These are phyloP conservation scores for Acipenser ruthenus DNA, from an alignment of 2,797 vertebrate genomes.

Conservation along the genomic window DNA sequence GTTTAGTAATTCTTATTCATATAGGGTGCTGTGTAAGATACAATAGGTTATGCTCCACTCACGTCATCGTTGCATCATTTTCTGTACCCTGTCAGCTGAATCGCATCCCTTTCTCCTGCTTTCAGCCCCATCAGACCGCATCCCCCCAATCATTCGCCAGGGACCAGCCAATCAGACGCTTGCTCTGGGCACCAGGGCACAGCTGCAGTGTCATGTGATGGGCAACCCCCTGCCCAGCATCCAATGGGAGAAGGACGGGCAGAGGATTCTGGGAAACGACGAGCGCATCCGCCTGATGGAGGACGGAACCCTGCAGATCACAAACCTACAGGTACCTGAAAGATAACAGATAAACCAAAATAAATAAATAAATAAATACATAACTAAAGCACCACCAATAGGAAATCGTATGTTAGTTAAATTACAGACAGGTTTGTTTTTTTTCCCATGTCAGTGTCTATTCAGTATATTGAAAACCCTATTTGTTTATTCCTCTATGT, in stretches of 20 bases:
- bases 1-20: too few relatives aligned
- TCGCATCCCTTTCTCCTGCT: neutral
- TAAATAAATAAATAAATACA: too few relatives aligned
- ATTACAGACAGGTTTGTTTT: too few relatives aligned
- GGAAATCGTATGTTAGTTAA: too few relatives aligned
- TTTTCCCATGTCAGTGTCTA: too few relatives aligned
- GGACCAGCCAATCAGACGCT: slow-evolving; percentile 78
- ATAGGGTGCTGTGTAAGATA: too few relatives aligned
- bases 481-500: too few relatives aligned
- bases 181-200: slow-evolving; percentile 59
- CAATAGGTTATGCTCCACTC: too few relatives aligned
- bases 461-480: too few relatives aligned
- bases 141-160: slow-evolving; percentile 69
- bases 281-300: slow-evolving; percentile 71
- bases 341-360: neutral
- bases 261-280: slow-evolving; percentile 65
- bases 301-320: slow-evolving; percentile 80
- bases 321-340: slow-evolving; percentile 65
- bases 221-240: slow-evolving; percentile 70
- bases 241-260: slow-evolving; percentile 83
- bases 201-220: slow-evolving; percentile 72
- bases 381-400: too few relatives aligned
- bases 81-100: neutral
- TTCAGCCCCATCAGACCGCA: slow-evolving; percentile 54
- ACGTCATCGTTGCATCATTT: neutral